These are phyloP conservation scores for Zenarchopterus dispar DNA, from an alignment of 2,797 vertebrate species.

Conservation along the genomic window DNA sequence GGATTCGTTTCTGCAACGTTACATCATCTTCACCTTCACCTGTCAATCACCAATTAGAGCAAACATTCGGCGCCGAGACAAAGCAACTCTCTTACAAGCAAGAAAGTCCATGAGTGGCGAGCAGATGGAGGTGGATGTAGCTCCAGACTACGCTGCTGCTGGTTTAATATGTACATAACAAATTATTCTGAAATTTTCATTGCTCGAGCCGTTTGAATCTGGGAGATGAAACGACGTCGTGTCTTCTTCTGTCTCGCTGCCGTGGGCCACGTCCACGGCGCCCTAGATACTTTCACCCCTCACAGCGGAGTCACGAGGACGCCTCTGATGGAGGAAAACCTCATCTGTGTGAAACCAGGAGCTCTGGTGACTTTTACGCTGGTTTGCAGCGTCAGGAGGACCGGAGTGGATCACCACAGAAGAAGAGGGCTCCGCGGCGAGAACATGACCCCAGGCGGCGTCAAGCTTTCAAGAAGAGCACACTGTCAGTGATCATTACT, in stretches of 20 bases:
- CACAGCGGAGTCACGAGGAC: conserved; percentile 40
- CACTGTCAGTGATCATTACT: conserved; percentile 20
- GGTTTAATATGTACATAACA: conserved; percentile 70
- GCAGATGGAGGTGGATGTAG: conserved; percentile 18
- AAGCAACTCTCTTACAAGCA: conserved; percentile 36
- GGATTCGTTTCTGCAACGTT: too few species aligned
- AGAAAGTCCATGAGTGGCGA: conserved; percentile 42
- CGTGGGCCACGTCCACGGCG: conserved; percentile 40
- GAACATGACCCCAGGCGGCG: conserved; percentile 3
- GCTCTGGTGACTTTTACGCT: conserved; percentile 27
- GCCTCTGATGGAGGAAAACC: conserved; percentile 12
- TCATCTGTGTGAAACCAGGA: conserved; percentile 39
- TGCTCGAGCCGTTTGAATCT: conserved; percentile 64
- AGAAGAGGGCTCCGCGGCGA: background rate
- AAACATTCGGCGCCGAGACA: conserved; percentile 34
- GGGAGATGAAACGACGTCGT: conserved; percentile 67
- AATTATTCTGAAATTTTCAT: conserved; percentile 70
- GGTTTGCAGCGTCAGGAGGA: conserved; percentile 33
- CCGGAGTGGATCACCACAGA: conserved; percentile 8
- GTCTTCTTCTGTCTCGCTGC: conserved; percentile 9
- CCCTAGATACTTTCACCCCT: conserved; percentile 48
- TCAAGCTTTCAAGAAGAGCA: conserved; percentile 26
- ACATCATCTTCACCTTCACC: conserved; percentile 23
- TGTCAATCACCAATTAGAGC: conserved; percentile 60
- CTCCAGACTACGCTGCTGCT: conserved; percentile 43